Evolutionary conservation across 2,888 invertebrate species (phyloP).

Genomic region (Hedya salicella): DNA sequence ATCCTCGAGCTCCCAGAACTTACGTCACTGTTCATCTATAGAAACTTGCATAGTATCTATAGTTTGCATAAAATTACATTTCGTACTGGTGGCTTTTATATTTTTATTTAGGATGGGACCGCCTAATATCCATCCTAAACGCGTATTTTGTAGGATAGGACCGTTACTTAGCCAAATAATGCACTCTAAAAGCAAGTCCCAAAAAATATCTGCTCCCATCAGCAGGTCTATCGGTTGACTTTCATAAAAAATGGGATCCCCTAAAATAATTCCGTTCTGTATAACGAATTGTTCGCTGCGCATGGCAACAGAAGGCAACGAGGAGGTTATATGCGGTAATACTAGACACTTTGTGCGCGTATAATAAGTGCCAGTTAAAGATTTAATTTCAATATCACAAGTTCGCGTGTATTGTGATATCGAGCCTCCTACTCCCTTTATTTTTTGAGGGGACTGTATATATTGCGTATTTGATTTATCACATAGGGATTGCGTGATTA

Average conservation of each 20-base stretch:
- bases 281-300: background rate
- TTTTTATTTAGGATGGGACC: background rate
- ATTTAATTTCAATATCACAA: too few relatives aligned
- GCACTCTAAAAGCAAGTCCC: too few relatives aligned
- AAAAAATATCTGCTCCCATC: too few relatives aligned
- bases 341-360: slow-evolving; percentile 1
- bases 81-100: too few relatives aligned
- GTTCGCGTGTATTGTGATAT: background rate
- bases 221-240: too few relatives aligned
- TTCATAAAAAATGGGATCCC: background rate
- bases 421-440: background rate
- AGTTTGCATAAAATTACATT: too few relatives aligned
- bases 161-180: background rate
- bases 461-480: too few relatives aligned
- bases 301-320: background rate
- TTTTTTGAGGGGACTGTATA: too few relatives aligned
- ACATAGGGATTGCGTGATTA: too few relatives aligned
- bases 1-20: too few relatives aligned
- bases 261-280: background rate
- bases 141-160: background rate
- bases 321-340: slow-evolving; percentile 8
- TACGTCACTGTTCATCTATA: too few relatives aligned
- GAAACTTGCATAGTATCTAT: too few relatives aligned
- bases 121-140: background rate
- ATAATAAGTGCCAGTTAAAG: background rate